These are phyloP conservation scores for Pissodes strobi DNA, from an alignment of 1,140 invertebrate species.

Conservation along the genomic window DNA sequence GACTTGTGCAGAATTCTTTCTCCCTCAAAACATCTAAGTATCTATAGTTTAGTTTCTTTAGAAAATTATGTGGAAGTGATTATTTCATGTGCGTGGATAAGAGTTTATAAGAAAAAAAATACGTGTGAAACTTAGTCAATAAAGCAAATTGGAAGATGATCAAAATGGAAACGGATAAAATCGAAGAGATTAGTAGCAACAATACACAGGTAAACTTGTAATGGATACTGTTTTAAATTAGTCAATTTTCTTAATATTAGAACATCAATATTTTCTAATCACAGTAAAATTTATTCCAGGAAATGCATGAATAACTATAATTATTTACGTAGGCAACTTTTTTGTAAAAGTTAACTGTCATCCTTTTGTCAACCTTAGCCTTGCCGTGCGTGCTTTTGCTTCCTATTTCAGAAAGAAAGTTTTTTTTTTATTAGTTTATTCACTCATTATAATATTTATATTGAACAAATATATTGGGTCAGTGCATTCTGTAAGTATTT, in stretches of 20 bases:
- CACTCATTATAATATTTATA: neutral
- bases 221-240: too few relatives aligned
- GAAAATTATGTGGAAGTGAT: conserved; percentile 40
- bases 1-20: conserved; percentile 11
- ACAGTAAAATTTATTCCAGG: neutral
- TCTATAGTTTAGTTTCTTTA: conserved; percentile 14
- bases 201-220: conserved; percentile 61
- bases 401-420: conserved; percentile 24
- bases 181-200: conserved; percentile 62
- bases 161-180: conserved; percentile 71
- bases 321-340: conserved; percentile 29
- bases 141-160: conserved; percentile 51
- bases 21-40: conserved; percentile 22
- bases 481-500: neutral
- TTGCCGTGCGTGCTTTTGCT: conserved; percentile 31
- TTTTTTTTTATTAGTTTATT: conserved; percentile 3
- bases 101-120: neutral
- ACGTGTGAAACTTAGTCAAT: conserved; percentile 5
- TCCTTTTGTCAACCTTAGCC: conserved; percentile 33
- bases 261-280: neutral
- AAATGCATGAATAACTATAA: conserved; percentile 9
- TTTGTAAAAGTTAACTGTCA: conserved; percentile 31
- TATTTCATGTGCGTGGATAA: conserved; percentile 20
- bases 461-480: neutral
- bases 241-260: too few relatives aligned